Base-by-base conservation (phyloP, 1,140 invertebrate species). In the Penaeus indicus region DNA sequence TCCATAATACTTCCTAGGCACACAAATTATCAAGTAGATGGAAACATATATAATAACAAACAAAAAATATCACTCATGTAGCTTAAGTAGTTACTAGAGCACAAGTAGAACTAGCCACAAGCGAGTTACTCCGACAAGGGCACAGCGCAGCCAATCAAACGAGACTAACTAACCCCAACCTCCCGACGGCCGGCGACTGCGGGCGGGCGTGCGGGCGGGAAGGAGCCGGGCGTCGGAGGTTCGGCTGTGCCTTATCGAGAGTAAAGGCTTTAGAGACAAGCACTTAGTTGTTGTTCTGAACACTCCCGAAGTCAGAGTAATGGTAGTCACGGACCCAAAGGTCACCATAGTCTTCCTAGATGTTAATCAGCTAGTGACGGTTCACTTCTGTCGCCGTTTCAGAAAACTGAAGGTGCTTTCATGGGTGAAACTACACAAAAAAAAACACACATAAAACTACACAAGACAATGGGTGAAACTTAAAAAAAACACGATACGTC, bases 261-360 rank as follows among this genome's bases (percentile, higher is more conserved):
- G 21, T 25, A 38, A 75, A 27, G 42, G 19, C 72, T 75, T 75
- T 75, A 38, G 42, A 75, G 27, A 32, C 8, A 21, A 75, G 72
- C 72, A 75, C 72, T 75, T 75, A 75, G 27, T 75, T 75, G 72
- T 32, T 27, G 72, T 75, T 38, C 18, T 75, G 47, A 69, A 81
- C 61, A 80, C 63, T 42, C 61, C 60, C 67, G 69, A 77, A 38
- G 84, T 72, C 42, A 42, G 72, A 81, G 77, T 61, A 47, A 62
- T 75, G 54, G 54, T 13, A 54, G 54, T 54, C 16, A 75, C 27
- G 72, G 25, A 38, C 72, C 72, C 81, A 79, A 27, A 61, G 67
- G 54, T 47, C 61, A 54, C 69, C 78, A 75, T 62, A 88, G 87
- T 88, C 87, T 88, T 88, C 87, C 87, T 88, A 88, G 81, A 64